Evolutionary conservation across 2,888 invertebrate genomes (phyloP).

Genomic region (Aspidiotus destructor): DNA sequence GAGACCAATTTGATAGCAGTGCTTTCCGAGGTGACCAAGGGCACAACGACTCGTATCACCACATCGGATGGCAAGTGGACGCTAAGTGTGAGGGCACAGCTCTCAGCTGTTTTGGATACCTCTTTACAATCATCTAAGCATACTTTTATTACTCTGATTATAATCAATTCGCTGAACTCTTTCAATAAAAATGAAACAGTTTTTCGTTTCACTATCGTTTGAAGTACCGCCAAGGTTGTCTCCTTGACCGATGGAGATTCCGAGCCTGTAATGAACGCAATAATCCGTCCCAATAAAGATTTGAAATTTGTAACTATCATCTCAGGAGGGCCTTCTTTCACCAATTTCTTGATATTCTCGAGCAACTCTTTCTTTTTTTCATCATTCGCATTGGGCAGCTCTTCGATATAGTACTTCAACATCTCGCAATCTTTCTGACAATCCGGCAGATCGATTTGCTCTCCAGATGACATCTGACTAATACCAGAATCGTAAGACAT

Average conservation of each 20-base stretch:
- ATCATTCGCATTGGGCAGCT: conserved; percentile 3
- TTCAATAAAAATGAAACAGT: conserved; percentile 69
- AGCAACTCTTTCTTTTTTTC: conserved; percentile 4
- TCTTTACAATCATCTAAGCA: conserved; percentile 64
- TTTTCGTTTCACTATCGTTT: conserved; percentile 72
- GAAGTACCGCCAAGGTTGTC: conserved; percentile 51
- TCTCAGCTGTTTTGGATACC: conserved; percentile 67
- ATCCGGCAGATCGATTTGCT: not conserved
- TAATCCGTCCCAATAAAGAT: conserved; percentile 5
- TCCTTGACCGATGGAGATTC: conserved; percentile 47
- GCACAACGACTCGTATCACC: conserved; percentile 52
- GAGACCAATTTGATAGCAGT: conserved; percentile 84
- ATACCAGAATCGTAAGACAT: conserved; percentile 7
- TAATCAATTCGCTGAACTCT: conserved; percentile 81
- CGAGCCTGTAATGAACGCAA: conserved; percentile 38
- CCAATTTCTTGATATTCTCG: conserved; percentile 12
- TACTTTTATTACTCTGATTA: conserved; percentile 77
- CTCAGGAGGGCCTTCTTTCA: conserved; percentile 21
- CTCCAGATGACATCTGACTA: conserved; percentile 4
- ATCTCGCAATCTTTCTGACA: conserved; percentile 13
- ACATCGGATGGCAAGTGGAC: conserved; percentile 40
- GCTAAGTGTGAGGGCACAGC: conserved; percentile 55
- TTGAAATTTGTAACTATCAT: conserved; percentile 24
- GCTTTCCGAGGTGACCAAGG: conserved; percentile 77
- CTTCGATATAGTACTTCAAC: conserved; percentile 15